Percentiles rank a stretch among this genome's conserved stretches.
Conservation (phyloP, 2,797 vertebrate species). For the Mustela erminea region DNA sequence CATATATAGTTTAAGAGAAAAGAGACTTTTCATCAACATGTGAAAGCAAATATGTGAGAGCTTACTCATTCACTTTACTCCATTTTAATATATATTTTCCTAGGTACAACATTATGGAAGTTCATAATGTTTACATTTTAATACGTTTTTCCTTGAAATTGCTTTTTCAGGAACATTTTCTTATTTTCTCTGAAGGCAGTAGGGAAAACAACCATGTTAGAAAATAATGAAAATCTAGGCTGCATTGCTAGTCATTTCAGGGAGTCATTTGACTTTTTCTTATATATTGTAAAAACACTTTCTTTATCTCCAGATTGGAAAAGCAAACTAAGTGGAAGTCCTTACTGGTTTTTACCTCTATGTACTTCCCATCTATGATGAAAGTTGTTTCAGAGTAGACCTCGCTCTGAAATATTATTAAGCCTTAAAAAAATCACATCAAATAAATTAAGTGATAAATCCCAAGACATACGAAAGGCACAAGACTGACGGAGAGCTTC, state of each 20-base stretch:
- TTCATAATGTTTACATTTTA: background rate
- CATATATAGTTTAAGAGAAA: background rate
- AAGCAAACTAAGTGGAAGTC: background rate
- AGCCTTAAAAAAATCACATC: background rate
- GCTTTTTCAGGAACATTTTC: background rate
- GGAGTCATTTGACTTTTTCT: background rate
- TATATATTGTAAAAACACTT: background rate
- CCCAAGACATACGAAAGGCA: background rate
- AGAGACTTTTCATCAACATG: background rate
- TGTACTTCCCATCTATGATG: background rate
- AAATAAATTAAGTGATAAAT: background rate
- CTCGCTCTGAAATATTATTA: background rate
- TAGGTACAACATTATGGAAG: background rate
- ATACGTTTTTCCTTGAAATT: background rate
- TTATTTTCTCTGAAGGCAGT: background rate
- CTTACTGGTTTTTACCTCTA: background rate
- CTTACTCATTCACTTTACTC: background rate
- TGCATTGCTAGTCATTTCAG: background rate
- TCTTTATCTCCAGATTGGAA: background rate
- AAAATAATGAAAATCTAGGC: slow-evolving; percentile 6
- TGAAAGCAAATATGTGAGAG: background rate
- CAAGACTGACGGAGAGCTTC: background rate
- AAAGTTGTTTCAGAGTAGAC: background rate
- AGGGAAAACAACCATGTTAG: background rate
- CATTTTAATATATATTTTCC: background rate